Percentiles rank a stretch among this genome's conserved stretches.
Evolutionary conservation across 2,797 vertebrate species (phyloP).

Genomic region (Glossophaga mutica): DNA sequence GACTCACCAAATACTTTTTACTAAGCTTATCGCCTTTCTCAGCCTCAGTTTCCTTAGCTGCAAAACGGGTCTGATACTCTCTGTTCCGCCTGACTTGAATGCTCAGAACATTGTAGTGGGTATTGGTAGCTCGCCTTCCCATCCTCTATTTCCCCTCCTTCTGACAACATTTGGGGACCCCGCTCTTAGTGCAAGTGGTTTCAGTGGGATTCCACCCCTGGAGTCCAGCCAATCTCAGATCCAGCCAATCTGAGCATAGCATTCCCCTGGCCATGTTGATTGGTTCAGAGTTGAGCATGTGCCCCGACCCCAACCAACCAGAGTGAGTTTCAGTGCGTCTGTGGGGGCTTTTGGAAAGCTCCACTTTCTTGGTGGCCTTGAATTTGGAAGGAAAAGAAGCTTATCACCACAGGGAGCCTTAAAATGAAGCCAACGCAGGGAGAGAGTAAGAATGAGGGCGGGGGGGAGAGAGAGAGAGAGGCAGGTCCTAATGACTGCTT

Average conservation of each 20-base stretch:
- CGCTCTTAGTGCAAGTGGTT: not conserved
- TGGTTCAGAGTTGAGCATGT: not conserved
- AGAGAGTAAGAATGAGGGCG: not conserved
- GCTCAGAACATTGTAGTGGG: not conserved
- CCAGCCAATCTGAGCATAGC: not conserved
- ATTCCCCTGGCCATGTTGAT: not conserved
- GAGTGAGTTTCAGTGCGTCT: not conserved
- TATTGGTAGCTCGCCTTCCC: not conserved
- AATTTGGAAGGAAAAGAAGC: not conserved
- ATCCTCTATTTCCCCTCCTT: not conserved
- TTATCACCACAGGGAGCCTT: not conserved
- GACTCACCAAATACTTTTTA: not conserved
- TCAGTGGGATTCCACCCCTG: not conserved
- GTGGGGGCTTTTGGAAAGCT: not conserved
- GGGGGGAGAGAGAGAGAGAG: not conserved
- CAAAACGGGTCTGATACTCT: not conserved
- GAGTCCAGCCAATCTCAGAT: not conserved
- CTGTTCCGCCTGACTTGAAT: not conserved
- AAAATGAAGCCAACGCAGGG: not conserved
- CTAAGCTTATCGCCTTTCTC: not conserved
- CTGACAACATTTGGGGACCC: not conserved
- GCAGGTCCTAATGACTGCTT: not conserved
- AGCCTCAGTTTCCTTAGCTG: not conserved
- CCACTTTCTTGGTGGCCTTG: not conserved
- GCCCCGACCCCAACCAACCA: not conserved